Evolutionary conservation across 2,888 invertebrate genomes (phyloP).

Genomic region (Philopedon plagiatum): DNA sequence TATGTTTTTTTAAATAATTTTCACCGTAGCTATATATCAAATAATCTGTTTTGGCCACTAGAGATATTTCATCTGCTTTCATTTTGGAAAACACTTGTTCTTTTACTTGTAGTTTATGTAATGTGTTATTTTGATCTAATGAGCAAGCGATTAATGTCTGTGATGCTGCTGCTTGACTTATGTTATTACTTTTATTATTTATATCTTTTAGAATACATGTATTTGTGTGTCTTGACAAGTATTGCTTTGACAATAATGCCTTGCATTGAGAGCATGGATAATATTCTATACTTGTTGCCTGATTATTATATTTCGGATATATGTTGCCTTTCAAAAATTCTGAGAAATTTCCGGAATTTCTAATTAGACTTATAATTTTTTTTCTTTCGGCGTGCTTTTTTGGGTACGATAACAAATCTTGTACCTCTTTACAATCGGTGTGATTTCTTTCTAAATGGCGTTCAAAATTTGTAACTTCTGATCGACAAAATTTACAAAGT

Average conservation of each 20-base stretch:
- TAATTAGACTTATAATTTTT: conserved; percentile 42
- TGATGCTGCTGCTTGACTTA: conserved; percentile 30
- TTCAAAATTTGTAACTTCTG: conserved; percentile 47
- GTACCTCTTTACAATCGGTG: conserved; percentile 35
- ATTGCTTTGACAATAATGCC: conserved; percentile 36
- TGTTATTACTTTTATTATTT: neutral
- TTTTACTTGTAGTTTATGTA: conserved; percentile 51
- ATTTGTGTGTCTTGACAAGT: conserved; percentile 41
- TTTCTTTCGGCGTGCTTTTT: conserved; percentile 40
- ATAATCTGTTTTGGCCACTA: conserved; percentile 6
- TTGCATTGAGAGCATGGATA: conserved; percentile 46
- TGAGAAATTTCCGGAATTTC: conserved; percentile 40
- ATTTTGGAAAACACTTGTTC: conserved; percentile 51
- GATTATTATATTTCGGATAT: conserved; percentile 27
- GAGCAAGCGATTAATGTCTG: conserved; percentile 44
- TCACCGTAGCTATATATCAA: neutral
- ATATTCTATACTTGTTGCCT: conserved; percentile 30
- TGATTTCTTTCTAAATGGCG: conserved; percentile 48
- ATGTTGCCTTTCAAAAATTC: conserved; percentile 48
- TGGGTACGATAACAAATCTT: conserved; percentile 39
- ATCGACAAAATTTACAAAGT: conserved; percentile 40
- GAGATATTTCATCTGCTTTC: conserved; percentile 53
- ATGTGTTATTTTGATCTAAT: neutral
- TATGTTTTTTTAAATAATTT: neutral
- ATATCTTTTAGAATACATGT: conserved; percentile 26